Conservation (phyloP, 2,113 vertebrate species). For the Tylochromis polylepis region DNA sequence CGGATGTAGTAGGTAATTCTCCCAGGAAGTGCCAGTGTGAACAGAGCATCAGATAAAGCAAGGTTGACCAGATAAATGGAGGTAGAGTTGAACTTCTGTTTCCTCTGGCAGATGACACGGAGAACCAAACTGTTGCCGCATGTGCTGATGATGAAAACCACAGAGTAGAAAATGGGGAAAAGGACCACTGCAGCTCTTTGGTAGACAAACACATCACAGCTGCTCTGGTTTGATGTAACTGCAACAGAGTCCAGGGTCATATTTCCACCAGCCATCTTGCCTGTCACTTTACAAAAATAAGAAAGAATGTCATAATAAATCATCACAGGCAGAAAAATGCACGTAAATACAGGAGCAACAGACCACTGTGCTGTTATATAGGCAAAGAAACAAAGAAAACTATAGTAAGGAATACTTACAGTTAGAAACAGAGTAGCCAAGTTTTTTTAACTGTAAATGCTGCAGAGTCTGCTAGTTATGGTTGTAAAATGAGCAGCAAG, state of each 20-base stretch:
- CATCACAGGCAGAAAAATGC: background rate
- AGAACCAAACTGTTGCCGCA: slow-evolving; percentile 80
- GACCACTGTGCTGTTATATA: background rate
- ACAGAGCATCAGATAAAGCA: slow-evolving; percentile 79
- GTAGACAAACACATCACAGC: slow-evolving; percentile 73
- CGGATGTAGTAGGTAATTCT: slow-evolving; percentile 78
- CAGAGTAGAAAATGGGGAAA: slow-evolving; percentile 76
- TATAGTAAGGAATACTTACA: slow-evolving; percentile 7
- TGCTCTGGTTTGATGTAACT: slow-evolving; percentile 50
- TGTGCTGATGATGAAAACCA: slow-evolving; percentile 71
- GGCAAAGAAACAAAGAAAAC: background rate
- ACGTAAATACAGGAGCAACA: background rate
- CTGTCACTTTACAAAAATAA: background rate
- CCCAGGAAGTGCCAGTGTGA: slow-evolving; percentile 76
- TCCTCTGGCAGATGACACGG: slow-evolving; percentile 73
- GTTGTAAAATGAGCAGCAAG: background rate
- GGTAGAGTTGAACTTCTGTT: slow-evolving; percentile 81
- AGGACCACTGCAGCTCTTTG: slow-evolving; percentile 59
- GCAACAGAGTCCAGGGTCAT: background rate
- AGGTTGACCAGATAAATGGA: slow-evolving; percentile 80
- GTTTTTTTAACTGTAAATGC: background rate
- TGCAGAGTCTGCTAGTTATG: background rate
- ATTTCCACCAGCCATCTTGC: slow-evolving; percentile 35
- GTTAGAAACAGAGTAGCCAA: background rate
- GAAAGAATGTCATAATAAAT: background rate